Percentiles rank a stretch among this genome's conserved stretches.
phyloP scores from a whole-genome alignment of 2,888 invertebrate species.

The Venusia cambrica region DNA sequence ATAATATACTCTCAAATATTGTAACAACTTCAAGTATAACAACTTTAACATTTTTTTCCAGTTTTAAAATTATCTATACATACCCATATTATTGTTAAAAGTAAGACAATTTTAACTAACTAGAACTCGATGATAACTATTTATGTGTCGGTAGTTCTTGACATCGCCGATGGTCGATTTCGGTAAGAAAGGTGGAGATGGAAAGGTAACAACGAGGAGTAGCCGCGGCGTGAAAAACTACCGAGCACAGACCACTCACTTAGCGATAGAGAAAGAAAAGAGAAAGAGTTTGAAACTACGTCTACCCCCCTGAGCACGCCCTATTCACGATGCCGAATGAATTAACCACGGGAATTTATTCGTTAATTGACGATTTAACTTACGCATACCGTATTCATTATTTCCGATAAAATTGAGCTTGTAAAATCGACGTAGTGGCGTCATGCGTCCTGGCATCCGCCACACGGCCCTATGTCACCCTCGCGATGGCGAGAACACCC shows the following conservation, averaged over 20 bases:
- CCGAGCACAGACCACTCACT: conserved; percentile 35
- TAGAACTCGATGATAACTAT: conserved; percentile 63
- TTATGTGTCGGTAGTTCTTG: conserved; percentile 25
- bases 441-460: conserved; percentile 43
- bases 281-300: conserved; percentile 38
- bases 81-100: conserved; percentile 58
- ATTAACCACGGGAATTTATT: conserved; percentile 32
- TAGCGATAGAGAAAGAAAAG: conserved; percentile 38
- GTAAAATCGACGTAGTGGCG: conserved; percentile 69
- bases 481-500: conserved; percentile 34
- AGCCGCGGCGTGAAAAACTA: conserved; percentile 10
- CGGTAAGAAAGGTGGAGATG: conserved; percentile 3
- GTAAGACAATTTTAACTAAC: conserved; percentile 66
- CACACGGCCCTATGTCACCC: conserved; percentile 39
- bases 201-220: conserved; percentile 12
- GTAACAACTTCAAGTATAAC: conserved; percentile 80
- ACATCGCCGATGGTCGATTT: conserved; percentile 19
- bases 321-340: conserved; percentile 31
- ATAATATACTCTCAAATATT: conserved; percentile 81
- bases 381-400: conserved; percentile 67
- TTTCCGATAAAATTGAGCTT: conserved; percentile 73
- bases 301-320: conserved; percentile 47
- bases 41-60: conserved; percentile 78
- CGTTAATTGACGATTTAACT: conserved; percentile 74
- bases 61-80: conserved; percentile 72